Evolutionary conservation across 2,888 invertebrate genomes (phyloP).

Genomic region (Drosophila pseudotakahashii): DNA sequence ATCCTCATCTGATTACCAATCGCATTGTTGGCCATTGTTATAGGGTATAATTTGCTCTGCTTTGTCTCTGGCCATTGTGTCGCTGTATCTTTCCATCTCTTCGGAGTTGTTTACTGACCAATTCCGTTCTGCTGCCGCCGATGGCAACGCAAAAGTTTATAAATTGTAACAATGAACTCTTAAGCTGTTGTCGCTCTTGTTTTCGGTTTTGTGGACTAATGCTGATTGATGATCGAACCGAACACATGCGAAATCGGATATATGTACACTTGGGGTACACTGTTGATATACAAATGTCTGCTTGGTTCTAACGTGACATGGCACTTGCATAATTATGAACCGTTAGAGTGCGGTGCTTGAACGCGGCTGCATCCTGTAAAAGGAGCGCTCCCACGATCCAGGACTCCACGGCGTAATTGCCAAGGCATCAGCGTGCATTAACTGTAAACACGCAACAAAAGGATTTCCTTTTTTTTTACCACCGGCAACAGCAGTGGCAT

Average conservation of each 20-base stretch:
- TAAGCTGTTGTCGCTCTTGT: constrained; percentile 77
- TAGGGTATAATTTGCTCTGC: constrained; percentile 41
- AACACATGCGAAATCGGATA: constrained; percentile 43
- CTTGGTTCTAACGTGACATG: constrained; percentile 25
- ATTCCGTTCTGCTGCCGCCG: constrained; percentile 36
- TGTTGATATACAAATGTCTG: constrained; percentile 5
- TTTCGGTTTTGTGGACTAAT: constrained; percentile 61
- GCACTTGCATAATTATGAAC: constrained; percentile 69
- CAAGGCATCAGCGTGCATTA: constrained; percentile 40
- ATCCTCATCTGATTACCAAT: constrained; percentile 32
- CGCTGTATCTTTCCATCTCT: constrained; percentile 19
- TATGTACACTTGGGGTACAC: constrained; percentile 14
- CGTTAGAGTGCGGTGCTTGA: constrained; percentile 54
- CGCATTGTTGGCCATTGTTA: constrained; percentile 33
- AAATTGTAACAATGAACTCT: constrained; percentile 80
- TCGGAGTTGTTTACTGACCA: constrained; percentile 31
- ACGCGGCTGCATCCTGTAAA: constrained; percentile 60
- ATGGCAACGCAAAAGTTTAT: constrained; percentile 53
- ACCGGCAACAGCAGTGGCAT: constrained; percentile 50
- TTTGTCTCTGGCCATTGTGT: constrained; percentile 33
- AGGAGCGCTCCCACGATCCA: constrained; percentile 48
- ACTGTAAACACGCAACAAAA: constrained; percentile 76
- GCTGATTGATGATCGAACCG: constrained; percentile 65
- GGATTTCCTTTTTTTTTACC: constrained; percentile 62
- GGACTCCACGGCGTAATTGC: constrained; percentile 50